phyloP scores from a whole-genome alignment of 2,797 vertebrate species.

The Hydrolagus colliei region DNA sequence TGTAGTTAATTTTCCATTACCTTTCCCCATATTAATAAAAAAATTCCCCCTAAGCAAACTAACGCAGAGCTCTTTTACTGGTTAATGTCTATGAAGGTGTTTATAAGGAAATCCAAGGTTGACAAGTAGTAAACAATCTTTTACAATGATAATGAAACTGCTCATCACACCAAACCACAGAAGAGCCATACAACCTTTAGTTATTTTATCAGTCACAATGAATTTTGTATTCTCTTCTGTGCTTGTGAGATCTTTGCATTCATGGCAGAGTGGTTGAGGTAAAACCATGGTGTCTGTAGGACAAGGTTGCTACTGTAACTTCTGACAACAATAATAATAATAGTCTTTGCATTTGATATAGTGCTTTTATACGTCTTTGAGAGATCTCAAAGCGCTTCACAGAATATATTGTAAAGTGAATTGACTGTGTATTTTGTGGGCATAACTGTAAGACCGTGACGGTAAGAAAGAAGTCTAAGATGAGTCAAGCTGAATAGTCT shows the following conservation, averaged over 20 bases:
- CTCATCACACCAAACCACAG: neutral
- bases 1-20: constrained; percentile 5
- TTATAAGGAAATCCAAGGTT: constrained; percentile 1
- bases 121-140: constrained; percentile 23
- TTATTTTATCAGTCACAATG: neutral
- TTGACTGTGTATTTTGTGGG: neutral
- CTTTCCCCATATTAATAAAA: constrained; percentile 9
- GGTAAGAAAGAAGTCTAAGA: neutral
- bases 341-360: too few relatives aligned
- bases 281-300: neutral
- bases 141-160: constrained; percentile 7
- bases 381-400: neutral
- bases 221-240: constrained; percentile 7
- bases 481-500: neutral
- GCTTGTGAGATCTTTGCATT: neutral
- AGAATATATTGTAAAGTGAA: neutral
- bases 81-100: constrained; percentile 11
- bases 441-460: neutral
- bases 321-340: too few relatives aligned
- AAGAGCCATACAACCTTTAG: neutral
- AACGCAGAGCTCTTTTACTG: constrained; percentile 1
- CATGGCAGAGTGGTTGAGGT: neutral
- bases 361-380: too few relatives aligned
- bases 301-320: neutral
- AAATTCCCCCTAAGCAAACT: constrained; percentile 20